Evolutionary conservation across 2,113 vertebrate genomes (phyloP).

Genomic region (Otocyon megalotis): DNA sequence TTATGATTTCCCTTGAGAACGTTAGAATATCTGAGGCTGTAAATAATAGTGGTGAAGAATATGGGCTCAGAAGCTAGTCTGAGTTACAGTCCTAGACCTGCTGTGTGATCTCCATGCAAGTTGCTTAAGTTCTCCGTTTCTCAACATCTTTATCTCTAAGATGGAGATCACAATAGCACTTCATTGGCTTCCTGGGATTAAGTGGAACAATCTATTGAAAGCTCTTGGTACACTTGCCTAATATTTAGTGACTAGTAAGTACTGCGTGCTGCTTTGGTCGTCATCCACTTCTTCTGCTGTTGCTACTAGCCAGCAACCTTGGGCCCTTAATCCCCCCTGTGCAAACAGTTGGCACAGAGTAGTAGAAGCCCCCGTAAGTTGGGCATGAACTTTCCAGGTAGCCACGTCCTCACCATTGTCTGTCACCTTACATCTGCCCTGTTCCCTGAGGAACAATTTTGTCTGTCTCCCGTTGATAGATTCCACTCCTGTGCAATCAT

Average conservation of each 20-base stretch:
- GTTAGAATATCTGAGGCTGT: background rate
- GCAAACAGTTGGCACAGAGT: background rate
- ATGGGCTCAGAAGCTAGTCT: background rate
- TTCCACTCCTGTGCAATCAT: background rate
- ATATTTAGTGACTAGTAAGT: background rate
- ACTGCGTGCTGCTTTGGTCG: background rate
- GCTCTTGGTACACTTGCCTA: background rate
- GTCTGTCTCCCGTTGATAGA: background rate
- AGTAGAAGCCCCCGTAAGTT: background rate
- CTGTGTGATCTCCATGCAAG: background rate
- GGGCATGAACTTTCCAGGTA: background rate
- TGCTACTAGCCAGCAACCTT: background rate
- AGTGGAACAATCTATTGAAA: background rate
- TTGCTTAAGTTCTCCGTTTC: background rate
- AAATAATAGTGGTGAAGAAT: background rate
- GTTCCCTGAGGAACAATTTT: background rate
- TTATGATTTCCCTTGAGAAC: background rate
- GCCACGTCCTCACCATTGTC: rapidly evolving
- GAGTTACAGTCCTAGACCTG: background rate
- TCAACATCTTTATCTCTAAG: background rate
- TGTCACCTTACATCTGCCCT: background rate
- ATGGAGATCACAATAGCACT: background rate
- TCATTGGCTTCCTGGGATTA: background rate
- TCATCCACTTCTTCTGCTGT: no score
- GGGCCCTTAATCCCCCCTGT: no score